These are phyloP conservation scores for Mola mola DNA, from an alignment of 2,113 vertebrate species.

Conservation along the genomic window DNA sequence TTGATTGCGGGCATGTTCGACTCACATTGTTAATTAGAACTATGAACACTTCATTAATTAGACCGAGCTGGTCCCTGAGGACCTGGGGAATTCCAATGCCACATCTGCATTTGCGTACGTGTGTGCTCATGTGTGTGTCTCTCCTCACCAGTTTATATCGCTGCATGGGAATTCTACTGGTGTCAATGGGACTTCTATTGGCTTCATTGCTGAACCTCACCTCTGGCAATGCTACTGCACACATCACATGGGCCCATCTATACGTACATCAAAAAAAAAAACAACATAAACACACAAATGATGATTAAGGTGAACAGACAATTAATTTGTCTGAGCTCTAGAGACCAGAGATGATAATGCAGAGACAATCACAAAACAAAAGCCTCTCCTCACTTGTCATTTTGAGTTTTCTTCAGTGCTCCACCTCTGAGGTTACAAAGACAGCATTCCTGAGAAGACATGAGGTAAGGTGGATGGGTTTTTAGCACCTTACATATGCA, in stretches of 20 bases:
- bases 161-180: slow-evolving; percentile 91
- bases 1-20: slow-evolving; percentile 77
- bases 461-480: too few relatives aligned
- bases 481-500: too few relatives aligned
- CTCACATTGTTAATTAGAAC: slow-evolving; percentile 80
- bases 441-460: slow-evolving; percentile 89
- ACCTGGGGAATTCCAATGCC: slow-evolving; percentile 52
- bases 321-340: slow-evolving; percentile 30
- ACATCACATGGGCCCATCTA: slow-evolving; percentile 97
- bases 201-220: slow-evolving; percentile 90
- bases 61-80: slow-evolving; percentile 65
- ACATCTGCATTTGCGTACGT: slow-evolving; percentile 16
- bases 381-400: slow-evolving; percentile 86
- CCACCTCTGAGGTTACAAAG: slow-evolving; percentile 97
- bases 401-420: slow-evolving; percentile 92
- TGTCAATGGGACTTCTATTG: slow-evolving; percentile 91
- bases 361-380: slow-evolving; percentile 50
- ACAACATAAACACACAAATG: slow-evolving; percentile 8
- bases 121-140: slow-evolving; percentile 40
- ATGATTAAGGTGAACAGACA: slow-evolving; percentile 40
- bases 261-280: slow-evolving; percentile 10
- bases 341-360: slow-evolving; percentile 52
- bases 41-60: slow-evolving; percentile 81
- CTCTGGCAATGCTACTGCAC: slow-evolving; percentile 94
- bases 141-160: slow-evolving; percentile 94